Conservation (phyloP, 2,888 invertebrate species). For the Epistrophella euchroma region DNA sequence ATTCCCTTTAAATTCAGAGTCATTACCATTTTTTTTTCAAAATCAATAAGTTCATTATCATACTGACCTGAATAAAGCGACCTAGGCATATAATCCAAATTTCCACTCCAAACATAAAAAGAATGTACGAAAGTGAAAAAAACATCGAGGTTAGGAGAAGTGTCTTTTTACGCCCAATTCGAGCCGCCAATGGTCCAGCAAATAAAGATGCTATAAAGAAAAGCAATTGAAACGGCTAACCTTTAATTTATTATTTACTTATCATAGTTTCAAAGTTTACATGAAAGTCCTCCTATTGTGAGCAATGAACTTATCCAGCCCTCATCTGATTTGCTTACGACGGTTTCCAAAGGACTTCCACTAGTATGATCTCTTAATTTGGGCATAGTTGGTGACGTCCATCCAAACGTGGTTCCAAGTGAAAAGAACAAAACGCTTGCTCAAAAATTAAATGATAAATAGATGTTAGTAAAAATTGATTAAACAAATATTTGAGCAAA, state of each 20-base stretch:
- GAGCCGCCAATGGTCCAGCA: slow-evolving; percentile 88
- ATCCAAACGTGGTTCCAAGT: background rate
- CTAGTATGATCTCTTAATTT: slow-evolving; percentile 84
- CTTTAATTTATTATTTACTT: no score
- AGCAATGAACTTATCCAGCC: slow-evolving; percentile 91
- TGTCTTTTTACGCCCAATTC: slow-evolving; percentile 88
- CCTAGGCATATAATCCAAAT: slow-evolving; percentile 85
- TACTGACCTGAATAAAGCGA: slow-evolving; percentile 80
- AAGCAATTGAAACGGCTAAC: background rate
- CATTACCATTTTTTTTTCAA: background rate
- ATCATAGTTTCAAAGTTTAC: slow-evolving; percentile 82
- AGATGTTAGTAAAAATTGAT: no score
- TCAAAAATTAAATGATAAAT: background rate
- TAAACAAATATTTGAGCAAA: no score
- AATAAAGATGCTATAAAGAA: slow-evolving; percentile 87
- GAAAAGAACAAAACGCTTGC: background rate
- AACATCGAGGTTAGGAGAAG: slow-evolving; percentile 87
- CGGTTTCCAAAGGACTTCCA: slow-evolving; percentile 84
- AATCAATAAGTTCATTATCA: background rate
- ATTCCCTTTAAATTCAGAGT: slow-evolving; percentile 84
- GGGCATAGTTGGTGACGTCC: slow-evolving; percentile 85
- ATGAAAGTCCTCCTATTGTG: slow-evolving; percentile 88
- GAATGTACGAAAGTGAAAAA: slow-evolving; percentile 88
- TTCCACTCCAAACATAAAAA: slow-evolving; percentile 87
- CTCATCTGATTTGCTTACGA: slow-evolving; percentile 85